Conservation (phyloP, 2,888 invertebrate species). For the Epirrhoe tristata region DNA sequence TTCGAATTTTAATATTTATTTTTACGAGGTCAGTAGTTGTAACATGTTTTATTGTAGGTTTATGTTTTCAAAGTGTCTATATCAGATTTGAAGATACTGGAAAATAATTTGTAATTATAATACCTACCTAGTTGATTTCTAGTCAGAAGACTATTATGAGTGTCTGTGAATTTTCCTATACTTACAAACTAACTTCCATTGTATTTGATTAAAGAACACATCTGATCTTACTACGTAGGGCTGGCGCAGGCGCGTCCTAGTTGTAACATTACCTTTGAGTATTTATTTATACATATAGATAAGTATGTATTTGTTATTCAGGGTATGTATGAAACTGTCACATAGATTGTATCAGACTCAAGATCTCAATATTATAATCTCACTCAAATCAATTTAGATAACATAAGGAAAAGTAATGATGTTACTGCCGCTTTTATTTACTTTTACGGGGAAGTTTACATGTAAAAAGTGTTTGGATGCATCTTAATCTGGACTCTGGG, state of each 20-base stretch:
- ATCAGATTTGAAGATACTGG: constrained; percentile 66
- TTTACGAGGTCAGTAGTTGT: constrained; percentile 79
- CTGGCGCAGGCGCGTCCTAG: too few relatives aligned
- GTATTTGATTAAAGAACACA: constrained; percentile 10
- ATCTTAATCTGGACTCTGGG: background rate
- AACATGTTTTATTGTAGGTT: constrained; percentile 67
- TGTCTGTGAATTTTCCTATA: constrained; percentile 66
- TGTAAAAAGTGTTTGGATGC: background rate
- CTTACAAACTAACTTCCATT: constrained; percentile 31
- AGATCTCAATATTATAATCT: constrained; percentile 48
- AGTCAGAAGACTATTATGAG: constrained; percentile 82
- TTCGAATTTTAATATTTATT: constrained; percentile 80
- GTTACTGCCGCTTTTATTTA: constrained; percentile 10
- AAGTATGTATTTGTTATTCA: constrained; percentile 34
- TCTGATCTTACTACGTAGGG: too few relatives aligned
- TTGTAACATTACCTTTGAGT: constrained; percentile 15
- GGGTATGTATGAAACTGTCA: constrained; percentile 33
- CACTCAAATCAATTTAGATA: constrained; percentile 33
- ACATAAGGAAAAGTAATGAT: constrained; percentile 23
- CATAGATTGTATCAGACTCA: constrained; percentile 39
- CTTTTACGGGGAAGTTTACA: background rate
- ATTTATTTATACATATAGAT: constrained; percentile 18
- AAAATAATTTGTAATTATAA: constrained; percentile 60
- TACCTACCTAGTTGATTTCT: constrained; percentile 67
- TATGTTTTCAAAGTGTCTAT: constrained; percentile 61